Conservation (phyloP, 2,797 vertebrate genomes). For the Otus scops region DNA sequence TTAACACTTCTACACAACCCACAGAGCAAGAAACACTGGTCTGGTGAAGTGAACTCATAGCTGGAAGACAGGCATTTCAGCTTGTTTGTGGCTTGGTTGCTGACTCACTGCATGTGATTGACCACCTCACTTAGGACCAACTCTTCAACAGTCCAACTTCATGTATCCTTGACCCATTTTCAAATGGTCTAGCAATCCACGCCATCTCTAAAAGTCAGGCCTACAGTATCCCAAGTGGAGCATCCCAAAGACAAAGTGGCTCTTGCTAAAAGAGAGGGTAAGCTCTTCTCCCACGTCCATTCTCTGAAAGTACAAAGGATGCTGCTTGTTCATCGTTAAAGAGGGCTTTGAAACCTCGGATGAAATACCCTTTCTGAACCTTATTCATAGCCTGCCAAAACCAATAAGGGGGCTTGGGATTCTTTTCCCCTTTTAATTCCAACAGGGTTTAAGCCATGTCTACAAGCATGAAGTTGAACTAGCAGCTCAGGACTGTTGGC, state of each 20-base stretch:
- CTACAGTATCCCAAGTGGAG: not conserved
- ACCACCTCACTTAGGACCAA: not conserved
- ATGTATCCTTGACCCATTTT: fast-evolving
- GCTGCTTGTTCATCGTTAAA: not conserved
- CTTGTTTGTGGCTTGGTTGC: fast-evolving
- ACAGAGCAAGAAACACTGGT: not conserved
- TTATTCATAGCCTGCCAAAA: not conserved
- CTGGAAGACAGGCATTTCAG: not conserved
- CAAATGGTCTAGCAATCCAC: not conserved
- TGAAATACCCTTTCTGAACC: not conserved
- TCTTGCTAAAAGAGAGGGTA: not conserved
- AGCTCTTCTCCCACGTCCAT: not conserved
- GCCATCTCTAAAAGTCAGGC: not conserved
- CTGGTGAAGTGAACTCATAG: not conserved
- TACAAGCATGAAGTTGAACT: not conserved
- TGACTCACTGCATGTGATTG: not conserved
- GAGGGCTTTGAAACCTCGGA: not conserved
- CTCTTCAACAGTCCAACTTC: not conserved
- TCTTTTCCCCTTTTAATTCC: not conserved
- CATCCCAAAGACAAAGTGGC: not conserved
- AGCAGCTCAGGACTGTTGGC: not conserved
- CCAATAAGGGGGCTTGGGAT: not conserved
- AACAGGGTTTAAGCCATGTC: not conserved
- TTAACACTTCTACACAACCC: not conserved
- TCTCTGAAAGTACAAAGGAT: not conserved